These are phyloP conservation scores for Neosilurus hyrtlii DNA, from an alignment of 2,797 vertebrate genomes.

Conservation along the genomic window DNA sequence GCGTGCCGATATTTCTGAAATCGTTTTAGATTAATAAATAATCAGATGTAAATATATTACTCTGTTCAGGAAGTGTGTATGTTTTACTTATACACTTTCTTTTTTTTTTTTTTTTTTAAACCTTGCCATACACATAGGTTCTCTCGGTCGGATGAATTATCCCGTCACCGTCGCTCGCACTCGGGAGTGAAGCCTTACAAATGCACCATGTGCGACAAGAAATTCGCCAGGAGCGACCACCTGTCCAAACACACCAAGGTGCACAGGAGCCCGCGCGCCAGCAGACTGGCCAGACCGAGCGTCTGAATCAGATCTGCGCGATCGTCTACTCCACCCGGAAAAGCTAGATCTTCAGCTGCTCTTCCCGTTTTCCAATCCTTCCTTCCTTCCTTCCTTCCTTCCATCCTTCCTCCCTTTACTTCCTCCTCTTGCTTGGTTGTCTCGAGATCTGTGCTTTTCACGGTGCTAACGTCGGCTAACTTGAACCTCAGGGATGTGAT, in stretches of 20 bases:
- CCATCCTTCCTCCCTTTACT: neutral
- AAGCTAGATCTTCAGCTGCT: conserved; percentile 34
- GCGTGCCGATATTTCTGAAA: neutral
- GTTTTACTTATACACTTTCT: neutral
- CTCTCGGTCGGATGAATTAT: conserved; percentile 78
- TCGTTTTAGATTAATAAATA: neutral
- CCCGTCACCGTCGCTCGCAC: conserved; percentile 78
- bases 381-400: conserved; percentile 29
- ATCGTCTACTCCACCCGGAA: conserved; percentile 31
- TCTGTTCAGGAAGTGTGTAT: neutral
- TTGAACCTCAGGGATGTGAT: conserved; percentile 67
- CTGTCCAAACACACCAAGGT: conserved; percentile 82
- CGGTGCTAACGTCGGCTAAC: conserved; percentile 57
- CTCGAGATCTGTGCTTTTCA: conserved; percentile 52
- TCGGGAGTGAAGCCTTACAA: conserved; percentile 79
- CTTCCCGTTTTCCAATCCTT: conserved; percentile 11
- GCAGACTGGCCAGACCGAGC: conserved; percentile 69
- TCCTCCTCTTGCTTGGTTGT: conserved; percentile 25
- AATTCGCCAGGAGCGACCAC: conserved; percentile 80
- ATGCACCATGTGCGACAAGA: conserved; percentile 78
- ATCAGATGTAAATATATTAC: neutral
- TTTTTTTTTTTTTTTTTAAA: neutral
- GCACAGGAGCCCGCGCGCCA: conserved; percentile 73
- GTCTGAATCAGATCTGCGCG: conserved; percentile 60
- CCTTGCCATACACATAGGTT: conserved; percentile 63